Base-by-base conservation (phyloP, 1,140 invertebrate genomes). In the Babylonia areolata region DNA sequence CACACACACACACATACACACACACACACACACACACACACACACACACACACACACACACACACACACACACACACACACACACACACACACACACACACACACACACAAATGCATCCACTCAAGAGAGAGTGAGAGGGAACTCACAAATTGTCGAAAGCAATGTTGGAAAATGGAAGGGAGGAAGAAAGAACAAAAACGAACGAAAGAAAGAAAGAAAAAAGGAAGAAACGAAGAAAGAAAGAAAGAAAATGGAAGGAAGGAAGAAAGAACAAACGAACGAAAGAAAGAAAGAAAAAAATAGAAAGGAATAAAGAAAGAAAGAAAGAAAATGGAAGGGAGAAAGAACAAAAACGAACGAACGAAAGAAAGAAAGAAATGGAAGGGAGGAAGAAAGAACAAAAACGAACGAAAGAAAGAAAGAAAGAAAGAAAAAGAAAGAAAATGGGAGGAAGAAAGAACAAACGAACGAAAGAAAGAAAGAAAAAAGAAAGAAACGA, bases 21-120 rank as follows among this genome's bases (percentile, higher is more conserved):
- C n/a, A 0, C 71, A 75, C 71, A 75, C 71, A 11, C 71, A 75
- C 71, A 15, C 35, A 75, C 35, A 75, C n/a, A 75, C 71, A 33
- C 71, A 3, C n/a, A 37, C 71, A 75, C 71, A 75, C 35, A 75
- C n/a, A 75, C n/a, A 75, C n/a, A 75, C n/a, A 51, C 46, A 51
- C 46, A 51, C 46, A 51, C 46, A 51, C 46, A 51, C 46, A 51
- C 46, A 51, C 46, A 51, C 46, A 51, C 46, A 51, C 46, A 51
- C 46, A 51, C 46, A 51, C 46, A 51, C 46, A 51, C 46, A 51
- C 46, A 51, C 46, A 51, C 46, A 6, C 6, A n/a, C n/a, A n/a
- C n/a, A n/a, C n/a, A n/a, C n/a, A n/a, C n/a, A n/a, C n/a, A n/a
- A n/a, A n/a, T n/a, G n/a, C n/a, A n/a, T n/a, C n/a, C n/a, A n/a